Evolutionary conservation across 2,888 invertebrate genomes (phyloP).

Genomic region (Phyllotreta striolata): DNA sequence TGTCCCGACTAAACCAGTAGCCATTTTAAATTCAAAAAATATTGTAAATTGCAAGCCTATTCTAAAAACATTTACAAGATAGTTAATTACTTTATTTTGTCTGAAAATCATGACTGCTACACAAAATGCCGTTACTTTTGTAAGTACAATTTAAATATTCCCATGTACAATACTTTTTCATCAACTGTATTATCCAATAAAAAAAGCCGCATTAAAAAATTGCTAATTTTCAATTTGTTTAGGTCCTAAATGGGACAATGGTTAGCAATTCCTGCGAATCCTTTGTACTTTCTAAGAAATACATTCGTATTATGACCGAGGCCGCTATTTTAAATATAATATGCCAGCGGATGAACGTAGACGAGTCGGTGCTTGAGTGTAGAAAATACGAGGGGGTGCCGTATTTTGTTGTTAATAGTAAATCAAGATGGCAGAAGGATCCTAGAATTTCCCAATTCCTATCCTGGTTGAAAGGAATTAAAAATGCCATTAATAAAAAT

Average conservation of each 20-base stretch:
- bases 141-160: too few relatives aligned
- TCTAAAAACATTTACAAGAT: too few relatives aligned
- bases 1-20: too few relatives aligned
- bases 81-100: too few relatives aligned
- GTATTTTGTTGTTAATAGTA: constrained; percentile 28
- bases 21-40: too few relatives aligned
- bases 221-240: constrained; percentile 6
- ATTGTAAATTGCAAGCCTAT: too few relatives aligned
- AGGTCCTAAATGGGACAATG: constrained; percentile 28
- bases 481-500: constrained; percentile 34
- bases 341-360: constrained; percentile 29
- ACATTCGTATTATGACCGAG: constrained; percentile 25
- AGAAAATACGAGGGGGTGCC: constrained; percentile 26
- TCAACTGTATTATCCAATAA: too few relatives aligned
- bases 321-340: constrained; percentile 37
- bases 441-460: constrained; percentile 23
- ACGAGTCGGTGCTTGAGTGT: constrained; percentile 24
- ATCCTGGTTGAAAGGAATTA: constrained; percentile 31
- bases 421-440: constrained; percentile 20
- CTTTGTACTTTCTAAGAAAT: constrained; percentile 32
- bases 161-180: too few relatives aligned
- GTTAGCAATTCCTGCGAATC: constrained; percentile 27
- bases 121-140: too few relatives aligned
- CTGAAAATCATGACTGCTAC: too few relatives aligned
- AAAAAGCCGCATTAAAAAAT: too few relatives aligned